A percentile compares a stretch with the other conserved stretches of the same genome.
These are phyloP conservation scores for Taxidea taxus DNA, from an alignment of 2,113 vertebrate species.

Conservation along the genomic window DNA sequence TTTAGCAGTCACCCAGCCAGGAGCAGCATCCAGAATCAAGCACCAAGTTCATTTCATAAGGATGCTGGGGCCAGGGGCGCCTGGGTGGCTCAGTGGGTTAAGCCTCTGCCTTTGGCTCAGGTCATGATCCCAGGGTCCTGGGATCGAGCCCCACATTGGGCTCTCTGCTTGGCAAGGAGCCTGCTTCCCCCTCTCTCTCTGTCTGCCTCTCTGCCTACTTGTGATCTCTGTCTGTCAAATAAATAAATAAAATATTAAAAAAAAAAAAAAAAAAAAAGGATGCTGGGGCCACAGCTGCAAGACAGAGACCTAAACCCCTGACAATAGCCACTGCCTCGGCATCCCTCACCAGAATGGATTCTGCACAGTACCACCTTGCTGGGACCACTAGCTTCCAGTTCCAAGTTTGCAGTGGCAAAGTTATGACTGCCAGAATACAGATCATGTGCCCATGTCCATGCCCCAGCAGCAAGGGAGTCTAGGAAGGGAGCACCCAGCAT, in stretches of 20 bases:
- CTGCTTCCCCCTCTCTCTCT: too few relatives aligned
- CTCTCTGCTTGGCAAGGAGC: too few relatives aligned
- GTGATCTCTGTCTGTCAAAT: too few relatives aligned
- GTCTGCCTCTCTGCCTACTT: too few relatives aligned
- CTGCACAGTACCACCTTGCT: neutral
- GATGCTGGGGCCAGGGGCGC: neutral
- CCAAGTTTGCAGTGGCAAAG: neutral
- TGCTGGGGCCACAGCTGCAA: neutral
- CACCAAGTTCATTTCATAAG: neutral
- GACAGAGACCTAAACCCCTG: accelerated
- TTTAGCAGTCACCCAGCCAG: neutral
- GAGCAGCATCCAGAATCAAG: neutral
- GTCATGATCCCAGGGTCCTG: too few relatives aligned
- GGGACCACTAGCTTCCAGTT: neutral
- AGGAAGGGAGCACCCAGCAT: neutral
- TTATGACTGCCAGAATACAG: neutral
- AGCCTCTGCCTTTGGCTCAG: too few relatives aligned
- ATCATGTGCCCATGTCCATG: neutral
- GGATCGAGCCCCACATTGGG: too few relatives aligned
- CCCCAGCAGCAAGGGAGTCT: neutral
- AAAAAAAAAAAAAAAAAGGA: too few relatives aligned
- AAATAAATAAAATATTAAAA: too few relatives aligned
- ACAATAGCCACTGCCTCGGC: neutral
- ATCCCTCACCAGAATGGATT: neutral
- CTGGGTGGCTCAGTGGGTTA: too few relatives aligned